phyloP scores from a whole-genome alignment of 2,888 invertebrate genomes.

The Antheraea yamamai region DNA sequence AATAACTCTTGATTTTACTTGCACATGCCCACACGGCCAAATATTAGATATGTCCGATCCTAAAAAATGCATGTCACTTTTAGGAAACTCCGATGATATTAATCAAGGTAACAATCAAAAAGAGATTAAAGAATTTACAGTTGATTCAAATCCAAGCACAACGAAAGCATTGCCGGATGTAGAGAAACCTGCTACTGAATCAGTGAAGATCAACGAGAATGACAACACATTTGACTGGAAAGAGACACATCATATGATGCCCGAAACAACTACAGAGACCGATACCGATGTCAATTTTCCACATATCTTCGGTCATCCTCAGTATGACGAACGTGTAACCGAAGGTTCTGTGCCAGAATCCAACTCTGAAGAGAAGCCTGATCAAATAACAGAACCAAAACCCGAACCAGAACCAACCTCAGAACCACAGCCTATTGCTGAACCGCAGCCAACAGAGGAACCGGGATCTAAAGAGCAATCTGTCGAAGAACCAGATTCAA shows the following conservation, averaged over 20 bases:
- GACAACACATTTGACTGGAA: slow-evolving; percentile 60
- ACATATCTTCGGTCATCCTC: slow-evolving; percentile 56
- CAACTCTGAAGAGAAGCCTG: slow-evolving; percentile 33
- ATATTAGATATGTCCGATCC: slow-evolving; percentile 61
- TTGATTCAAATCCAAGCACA: slow-evolving; percentile 47
- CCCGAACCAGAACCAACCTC: slow-evolving; percentile 35
- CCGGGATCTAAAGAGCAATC: slow-evolving; percentile 43
- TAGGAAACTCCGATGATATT: slow-evolving; percentile 40
- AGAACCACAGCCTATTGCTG: slow-evolving; percentile 32
- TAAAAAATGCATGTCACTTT: slow-evolving; percentile 70
- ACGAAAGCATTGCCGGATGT: slow-evolving; percentile 48
- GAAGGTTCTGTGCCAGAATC: slow-evolving; percentile 32
- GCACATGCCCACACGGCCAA: slow-evolving; percentile 83
- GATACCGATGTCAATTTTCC: slow-evolving; percentile 58
- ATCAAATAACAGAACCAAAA: slow-evolving; percentile 39
- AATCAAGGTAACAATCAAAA: slow-evolving; percentile 39
- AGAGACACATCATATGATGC: slow-evolving; percentile 47
- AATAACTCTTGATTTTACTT: slow-evolving; percentile 82
- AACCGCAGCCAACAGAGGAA: slow-evolving; percentile 30
- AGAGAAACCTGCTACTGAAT: slow-evolving; percentile 48
- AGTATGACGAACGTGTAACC: slow-evolving; percentile 41
- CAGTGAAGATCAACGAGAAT: slow-evolving; percentile 35
- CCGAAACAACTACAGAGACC: slow-evolving; percentile 56
- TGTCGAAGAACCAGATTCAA: slow-evolving; percentile 40
- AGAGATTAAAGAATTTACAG: slow-evolving; percentile 42